Conservation (phyloP, 1,140 invertebrate genomes). For the Drosophila melanogaster region DNA sequence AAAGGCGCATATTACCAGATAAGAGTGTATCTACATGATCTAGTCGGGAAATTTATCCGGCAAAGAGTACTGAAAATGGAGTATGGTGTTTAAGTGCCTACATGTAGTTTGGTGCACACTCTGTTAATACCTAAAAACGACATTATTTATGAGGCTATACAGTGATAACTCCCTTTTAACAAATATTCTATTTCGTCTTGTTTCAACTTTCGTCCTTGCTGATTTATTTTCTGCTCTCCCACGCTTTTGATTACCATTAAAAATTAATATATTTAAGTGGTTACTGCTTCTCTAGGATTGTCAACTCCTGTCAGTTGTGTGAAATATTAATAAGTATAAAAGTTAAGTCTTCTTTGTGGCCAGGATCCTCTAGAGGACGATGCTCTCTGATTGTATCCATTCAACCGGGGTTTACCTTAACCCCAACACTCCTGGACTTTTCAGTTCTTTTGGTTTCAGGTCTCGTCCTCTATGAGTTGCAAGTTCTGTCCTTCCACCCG, state of each 20-base stretch:
- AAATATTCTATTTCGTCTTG: too few relatives aligned
- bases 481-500: background rate
- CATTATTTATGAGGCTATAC: too few relatives aligned
- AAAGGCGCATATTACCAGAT: constrained; percentile 1
- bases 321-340: background rate
- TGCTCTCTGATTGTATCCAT: background rate
- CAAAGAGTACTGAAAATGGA: background rate
- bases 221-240: too few relatives aligned
- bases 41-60: background rate
- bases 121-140: too few relatives aligned
- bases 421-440: background rate
- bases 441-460: background rate
- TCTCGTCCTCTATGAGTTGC: background rate
- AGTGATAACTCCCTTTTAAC: too few relatives aligned
- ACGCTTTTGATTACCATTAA: too few relatives aligned
- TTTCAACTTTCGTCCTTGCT: too few relatives aligned
- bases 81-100: background rate
- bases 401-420: background rate
- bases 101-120: too few relatives aligned
- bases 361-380: background rate
- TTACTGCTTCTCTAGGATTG: background rate
- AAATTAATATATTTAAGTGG: background rate
- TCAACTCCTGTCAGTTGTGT: background rate
- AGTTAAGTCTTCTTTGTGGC: too few relatives aligned
- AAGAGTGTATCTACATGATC: constrained; percentile 11